phyloP scores from a whole-genome alignment of 2,888 invertebrate genomes.

The Microplitis deprimator region DNA sequence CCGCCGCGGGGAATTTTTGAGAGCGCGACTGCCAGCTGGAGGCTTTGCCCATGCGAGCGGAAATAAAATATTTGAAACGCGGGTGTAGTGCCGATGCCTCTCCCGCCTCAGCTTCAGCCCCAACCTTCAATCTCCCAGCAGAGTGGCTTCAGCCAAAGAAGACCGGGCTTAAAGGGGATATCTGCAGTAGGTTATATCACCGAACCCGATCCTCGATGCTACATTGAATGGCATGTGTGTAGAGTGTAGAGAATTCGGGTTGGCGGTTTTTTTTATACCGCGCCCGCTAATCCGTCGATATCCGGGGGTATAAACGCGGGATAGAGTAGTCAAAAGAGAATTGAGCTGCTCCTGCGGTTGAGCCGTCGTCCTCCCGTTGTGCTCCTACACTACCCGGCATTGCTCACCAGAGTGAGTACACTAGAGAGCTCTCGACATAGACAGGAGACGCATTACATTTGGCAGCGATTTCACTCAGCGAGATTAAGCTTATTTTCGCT shows the following conservation, averaged over 20 bases:
- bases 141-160: constrained; percentile 14
- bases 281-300: constrained; percentile 63
- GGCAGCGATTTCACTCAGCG: constrained; percentile 70
- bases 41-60: constrained; percentile 64
- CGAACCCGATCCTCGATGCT: constrained; percentile 36
- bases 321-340: constrained; percentile 33
- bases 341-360: constrained; percentile 2
- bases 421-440: neutral
- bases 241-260: constrained; percentile 33
- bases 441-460: constrained; percentile 67
- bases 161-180: neutral
- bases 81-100: neutral
- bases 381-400: neutral
- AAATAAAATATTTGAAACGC: constrained; percentile 68
- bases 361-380: constrained; percentile 3
- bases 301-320: constrained; percentile 37
- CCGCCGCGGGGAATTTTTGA: constrained; percentile 51
- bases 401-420: no score
- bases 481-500: constrained; percentile 70
- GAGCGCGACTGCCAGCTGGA: constrained; percentile 50
- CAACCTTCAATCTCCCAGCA: constrained; percentile 4
- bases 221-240: neutral
- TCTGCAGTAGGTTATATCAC: constrained; percentile 27
- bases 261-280: constrained; percentile 35
- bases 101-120: no score